Conservation (phyloP, 2,888 invertebrate genomes). For the Papilio demoleus region DNA sequence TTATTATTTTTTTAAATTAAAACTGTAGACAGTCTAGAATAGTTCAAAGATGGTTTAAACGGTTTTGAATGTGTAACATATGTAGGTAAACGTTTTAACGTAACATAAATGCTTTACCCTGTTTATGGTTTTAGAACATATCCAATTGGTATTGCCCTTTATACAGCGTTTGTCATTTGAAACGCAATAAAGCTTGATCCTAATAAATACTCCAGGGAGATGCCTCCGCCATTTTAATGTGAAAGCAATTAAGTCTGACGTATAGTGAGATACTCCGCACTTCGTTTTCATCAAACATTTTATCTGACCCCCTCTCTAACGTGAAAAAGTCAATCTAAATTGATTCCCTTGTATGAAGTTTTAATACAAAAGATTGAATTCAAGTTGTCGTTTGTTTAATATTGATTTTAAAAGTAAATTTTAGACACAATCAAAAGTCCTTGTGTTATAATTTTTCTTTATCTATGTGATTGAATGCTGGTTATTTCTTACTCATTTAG, state of each 20-base stretch:
- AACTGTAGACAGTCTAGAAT: too few relatives aligned
- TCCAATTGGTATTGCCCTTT: constrained; percentile 23
- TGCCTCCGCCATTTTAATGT: constrained; percentile 28
- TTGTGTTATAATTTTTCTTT: too few relatives aligned
- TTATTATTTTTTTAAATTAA: too few relatives aligned
- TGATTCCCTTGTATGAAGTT: neutral
- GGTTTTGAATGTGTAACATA: too few relatives aligned
- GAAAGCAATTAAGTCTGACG: constrained; percentile 22
- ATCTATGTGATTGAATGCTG: too few relatives aligned
- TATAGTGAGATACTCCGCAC: constrained; percentile 9
- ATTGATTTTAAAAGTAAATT: too few relatives aligned
- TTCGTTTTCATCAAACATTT: constrained; percentile 28
- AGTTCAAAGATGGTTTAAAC: too few relatives aligned
- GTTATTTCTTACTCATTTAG: too few relatives aligned
- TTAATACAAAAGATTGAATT: too few relatives aligned
- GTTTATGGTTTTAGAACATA: constrained; percentile 20
- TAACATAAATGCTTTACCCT: neutral
- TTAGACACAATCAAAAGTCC: too few relatives aligned
- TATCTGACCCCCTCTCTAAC: constrained; percentile 5
- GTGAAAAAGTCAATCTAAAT: constrained; percentile 15
- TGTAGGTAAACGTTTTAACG: neutral
- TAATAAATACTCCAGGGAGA: constrained; percentile 23
- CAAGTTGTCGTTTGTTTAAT: too few relatives aligned
- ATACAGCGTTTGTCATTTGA: constrained; percentile 19
- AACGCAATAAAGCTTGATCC: constrained; percentile 30